Evolutionary conservation across 2,113 vertebrate species (phyloP).

Genomic region (Chamaea fasciata): DNA sequence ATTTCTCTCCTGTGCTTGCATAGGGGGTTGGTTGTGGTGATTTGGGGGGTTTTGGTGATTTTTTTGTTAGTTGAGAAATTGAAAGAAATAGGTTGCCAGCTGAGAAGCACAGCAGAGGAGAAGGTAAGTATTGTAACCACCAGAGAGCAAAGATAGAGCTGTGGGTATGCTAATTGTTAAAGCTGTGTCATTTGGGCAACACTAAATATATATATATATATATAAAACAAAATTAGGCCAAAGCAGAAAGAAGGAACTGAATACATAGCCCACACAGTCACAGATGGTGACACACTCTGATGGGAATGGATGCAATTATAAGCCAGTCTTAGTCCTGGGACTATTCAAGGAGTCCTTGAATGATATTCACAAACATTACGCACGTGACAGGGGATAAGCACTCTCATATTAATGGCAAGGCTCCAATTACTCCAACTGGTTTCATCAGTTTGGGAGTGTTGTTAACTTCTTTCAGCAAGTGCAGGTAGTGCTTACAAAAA

Average conservation of each 20-base stretch:
- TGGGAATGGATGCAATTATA: constrained; percentile 28
- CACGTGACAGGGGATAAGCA: background rate
- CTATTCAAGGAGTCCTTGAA: constrained; percentile 46
- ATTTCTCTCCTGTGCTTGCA: background rate
- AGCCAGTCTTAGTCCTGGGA: background rate
- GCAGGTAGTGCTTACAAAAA: background rate
- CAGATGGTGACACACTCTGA: constrained; percentile 43
- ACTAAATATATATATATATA: background rate
- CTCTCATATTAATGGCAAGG: background rate
- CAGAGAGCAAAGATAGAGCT: background rate
- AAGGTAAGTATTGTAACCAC: background rate
- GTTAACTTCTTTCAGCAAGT: background rate
- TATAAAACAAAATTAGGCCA: background rate
- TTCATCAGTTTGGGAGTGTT: constrained; percentile 1
- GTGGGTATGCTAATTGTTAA: background rate
- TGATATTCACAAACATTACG: constrained; percentile 10
- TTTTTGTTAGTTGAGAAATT: background rate
- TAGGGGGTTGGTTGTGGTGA: background rate
- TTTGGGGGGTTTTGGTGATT: accelerated
- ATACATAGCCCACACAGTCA: background rate
- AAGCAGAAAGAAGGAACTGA: background rate
- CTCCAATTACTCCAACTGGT: background rate
- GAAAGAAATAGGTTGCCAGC: background rate
- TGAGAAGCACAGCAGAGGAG: background rate
- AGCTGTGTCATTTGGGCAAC: background rate